A percentile compares a stretch with the other conserved stretches of the same genome.
Conservation (phyloP, 2,113 vertebrate genomes). For the Crotalus tigris region DNA sequence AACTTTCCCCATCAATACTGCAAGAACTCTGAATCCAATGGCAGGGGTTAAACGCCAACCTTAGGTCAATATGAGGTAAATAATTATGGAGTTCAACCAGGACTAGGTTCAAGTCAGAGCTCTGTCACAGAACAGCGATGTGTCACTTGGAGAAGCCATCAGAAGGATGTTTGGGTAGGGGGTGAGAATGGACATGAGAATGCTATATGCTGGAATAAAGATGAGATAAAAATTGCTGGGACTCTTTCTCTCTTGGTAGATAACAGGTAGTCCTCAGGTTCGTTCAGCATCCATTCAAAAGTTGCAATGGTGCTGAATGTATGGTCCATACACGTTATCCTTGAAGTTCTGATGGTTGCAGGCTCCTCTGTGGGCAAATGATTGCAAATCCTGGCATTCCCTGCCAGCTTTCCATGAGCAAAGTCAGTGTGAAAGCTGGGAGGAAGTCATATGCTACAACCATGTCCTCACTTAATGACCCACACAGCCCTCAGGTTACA, state of each 20-base stretch:
- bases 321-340: background rate
- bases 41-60: background rate
- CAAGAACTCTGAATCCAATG: background rate
- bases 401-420: background rate
- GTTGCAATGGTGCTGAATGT: background rate
- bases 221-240: background rate
- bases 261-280: background rate
- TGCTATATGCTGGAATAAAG: background rate
- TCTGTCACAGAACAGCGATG: background rate
- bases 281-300: background rate
- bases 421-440: background rate
- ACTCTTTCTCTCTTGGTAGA: background rate
- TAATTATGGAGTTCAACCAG: background rate
- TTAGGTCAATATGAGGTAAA: background rate
- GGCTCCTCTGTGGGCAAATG: background rate
- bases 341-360: background rate
- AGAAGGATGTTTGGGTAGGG: background rate
- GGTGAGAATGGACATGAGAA: background rate
- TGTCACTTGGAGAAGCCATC: background rate
- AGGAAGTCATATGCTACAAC: background rate
- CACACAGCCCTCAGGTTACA: background rate
- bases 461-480: background rate
- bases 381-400: background rate
- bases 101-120: background rate
- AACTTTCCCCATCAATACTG: background rate